Evolutionary conservation across 2,797 vertebrate species (phyloP), one percentile per base, ranked within the genome.

Genomic region (Pantherophis vulpinus): DNA sequence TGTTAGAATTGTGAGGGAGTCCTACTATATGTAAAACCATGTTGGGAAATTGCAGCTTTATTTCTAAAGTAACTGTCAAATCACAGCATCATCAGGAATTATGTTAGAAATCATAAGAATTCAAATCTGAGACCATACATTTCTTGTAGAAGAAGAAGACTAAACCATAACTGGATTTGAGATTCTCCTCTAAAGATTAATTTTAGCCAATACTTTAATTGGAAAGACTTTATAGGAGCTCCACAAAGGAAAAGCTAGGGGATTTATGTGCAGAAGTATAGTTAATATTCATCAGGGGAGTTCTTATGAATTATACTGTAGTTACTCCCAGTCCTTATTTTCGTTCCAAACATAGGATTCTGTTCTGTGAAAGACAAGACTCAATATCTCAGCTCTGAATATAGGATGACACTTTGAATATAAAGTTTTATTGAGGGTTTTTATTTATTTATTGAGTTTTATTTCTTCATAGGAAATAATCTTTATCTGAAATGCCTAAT

Each of bases 401-500:
- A 42, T 42, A 74, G 70, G 32, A 37, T 79, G 70, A 79, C 32
- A 79, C 32, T 79, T 79, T 79, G 8, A 79, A 79, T 79, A 79
- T 79, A 79, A 37, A 79, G 18, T 20, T 79, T 42, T 42, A 79
- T 61, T 87, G 37, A 55, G 16, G 59, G 25, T 27, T 27, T 61
- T 61, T 5, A 59, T 58, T 60, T 60, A 59, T 60, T 60, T 23
- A 60, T 60, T 8, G 59, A 25, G 54, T 12, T 18, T 54, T 87
- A 37, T 16, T 47, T 92, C 18, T 20, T 87, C 29, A 32, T 29
- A 90, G 25, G 56, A 88, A 27, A 83, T 93, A 91, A 91, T 42
- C 29, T 91, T 32, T 91, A 63, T 59, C 79, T 93, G 79, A 93
- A 89, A 92, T 92, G 47, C 63, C 66, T 93, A 93, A 92, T 88